A percentile compares a stretch with the other conserved stretches of the same genome.
These are phyloP conservation scores for Lacerta agilis DNA, from an alignment of 2,797 vertebrate species.

Conservation along the genomic window DNA sequence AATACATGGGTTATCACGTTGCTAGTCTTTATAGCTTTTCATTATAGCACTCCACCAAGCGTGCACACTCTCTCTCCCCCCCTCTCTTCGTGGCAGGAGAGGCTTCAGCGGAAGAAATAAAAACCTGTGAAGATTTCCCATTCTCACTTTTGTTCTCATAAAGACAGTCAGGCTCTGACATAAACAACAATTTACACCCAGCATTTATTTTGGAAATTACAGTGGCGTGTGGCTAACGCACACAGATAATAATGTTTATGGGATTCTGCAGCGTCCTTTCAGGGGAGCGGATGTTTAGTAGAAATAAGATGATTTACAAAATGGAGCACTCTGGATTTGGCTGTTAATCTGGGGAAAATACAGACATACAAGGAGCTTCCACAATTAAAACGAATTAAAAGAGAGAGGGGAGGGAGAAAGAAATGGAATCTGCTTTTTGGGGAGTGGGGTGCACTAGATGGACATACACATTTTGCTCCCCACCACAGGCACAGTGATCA, in stretches of 20 bases:
- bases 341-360: constrained; percentile 77
- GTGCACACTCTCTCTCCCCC: constrained; percentile 35
- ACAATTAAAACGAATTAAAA: constrained; percentile 51
- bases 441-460: neutral
- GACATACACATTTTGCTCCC: neutral
- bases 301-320: constrained; percentile 74
- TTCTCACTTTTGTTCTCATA: constrained; percentile 83
- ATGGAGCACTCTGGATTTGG: constrained; percentile 68
- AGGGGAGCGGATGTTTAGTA: constrained; percentile 76
- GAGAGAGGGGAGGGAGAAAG: neutral
- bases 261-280: constrained; percentile 81
- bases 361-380: constrained; percentile 54
- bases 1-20: constrained; percentile 71
- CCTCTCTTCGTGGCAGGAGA: constrained; percentile 66
- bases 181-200: constrained; percentile 83
- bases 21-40: constrained; percentile 73
- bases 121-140: constrained; percentile 75
- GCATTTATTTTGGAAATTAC: constrained; percentile 84
- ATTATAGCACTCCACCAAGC: constrained; percentile 70
- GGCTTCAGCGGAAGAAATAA: constrained; percentile 77
- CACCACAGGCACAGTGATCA: neutral
- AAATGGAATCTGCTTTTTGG: neutral
- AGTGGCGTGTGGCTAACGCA: constrained; percentile 81
- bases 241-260: constrained; percentile 84
- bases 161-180: constrained; percentile 82